Evolutionary conservation across 2,113 vertebrate genomes (phyloP).

Genomic region (Paradoxurus hermaphroditus): DNA sequence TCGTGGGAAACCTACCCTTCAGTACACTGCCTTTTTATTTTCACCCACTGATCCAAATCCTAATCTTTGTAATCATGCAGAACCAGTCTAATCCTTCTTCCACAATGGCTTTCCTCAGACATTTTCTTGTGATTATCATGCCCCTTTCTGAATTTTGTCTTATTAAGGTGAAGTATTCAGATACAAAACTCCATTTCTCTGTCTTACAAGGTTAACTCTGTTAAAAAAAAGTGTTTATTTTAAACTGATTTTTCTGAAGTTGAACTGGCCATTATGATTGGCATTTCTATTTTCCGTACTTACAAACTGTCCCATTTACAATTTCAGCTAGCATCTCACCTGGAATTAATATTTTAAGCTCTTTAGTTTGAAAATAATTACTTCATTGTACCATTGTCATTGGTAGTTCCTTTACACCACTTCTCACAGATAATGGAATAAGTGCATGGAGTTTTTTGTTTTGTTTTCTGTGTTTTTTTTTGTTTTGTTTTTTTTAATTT

Average conservation of each 20-base stretch:
- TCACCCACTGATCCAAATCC: neutral
- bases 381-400: neutral
- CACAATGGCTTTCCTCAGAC: neutral
- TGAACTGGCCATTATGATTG: neutral
- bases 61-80: neutral
- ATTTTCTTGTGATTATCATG: neutral
- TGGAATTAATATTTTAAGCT: neutral
- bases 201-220: neutral
- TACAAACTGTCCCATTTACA: neutral
- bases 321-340: neutral
- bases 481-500: neutral
- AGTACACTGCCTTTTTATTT: neutral
- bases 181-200: neutral
- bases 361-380: neutral
- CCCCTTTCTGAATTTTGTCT: neutral
- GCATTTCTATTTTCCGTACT: neutral
- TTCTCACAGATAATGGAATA: neutral
- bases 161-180: neutral
- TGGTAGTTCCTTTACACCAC: neutral
- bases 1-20: neutral
- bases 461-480: too few relatives aligned
- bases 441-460: neutral
- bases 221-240: neutral
- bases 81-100: neutral
- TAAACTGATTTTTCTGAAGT: neutral